Evolutionary conservation across 2,797 vertebrate species (phyloP), one percentile per base, ranked within the genome.

Genomic region (Hipposideros larvatus): DNA sequence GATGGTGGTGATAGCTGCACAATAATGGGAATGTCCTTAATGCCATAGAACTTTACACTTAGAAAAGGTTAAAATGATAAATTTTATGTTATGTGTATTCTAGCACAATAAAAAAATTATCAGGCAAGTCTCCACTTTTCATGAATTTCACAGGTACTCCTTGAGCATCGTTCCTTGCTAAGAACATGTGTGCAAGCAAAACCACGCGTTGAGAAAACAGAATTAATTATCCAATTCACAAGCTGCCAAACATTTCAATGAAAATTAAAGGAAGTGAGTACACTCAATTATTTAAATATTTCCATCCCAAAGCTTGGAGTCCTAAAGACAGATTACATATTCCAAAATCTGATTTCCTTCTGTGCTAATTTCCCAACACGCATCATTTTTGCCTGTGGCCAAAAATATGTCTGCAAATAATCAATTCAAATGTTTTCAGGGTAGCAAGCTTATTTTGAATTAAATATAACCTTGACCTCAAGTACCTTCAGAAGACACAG

Each of bases 391-490:
- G 31, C 71, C 83, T 84, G 21, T 66, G 18, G 46, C 75, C 80
- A 87, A 71, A 94, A 79, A 43, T 10, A 31, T 15, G 31, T 51
- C 68, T 85, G 21, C 68, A 91, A 79, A 59, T 78, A 53, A 92
- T 78, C 13, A 66, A 22, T 61, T 41, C 51, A 55, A 61, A 53
- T 31, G 11, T 65, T 46, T 86, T 73, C 28, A 89, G 68, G 31
- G 21, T 84, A 70, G 53, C 11, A 3, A n/a, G 8, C 28, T 57
- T 15, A 14, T 28, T 73, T n/a, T 65, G 10, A 37, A n/a, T 55
- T 70, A 71, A 53, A 71, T 28, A 6, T 59, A 61, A 66, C 70
- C 37, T 51, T 74, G 75, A 93, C 48, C 57, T 55, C 37, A 46
- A 28, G 34, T 15, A 85, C 66, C 46, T 34, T 48, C 48, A 3